These are phyloP conservation scores for Myotis vivesi DNA, from an alignment of 2,797 vertebrate genomes.

Conservation along the genomic window DNA sequence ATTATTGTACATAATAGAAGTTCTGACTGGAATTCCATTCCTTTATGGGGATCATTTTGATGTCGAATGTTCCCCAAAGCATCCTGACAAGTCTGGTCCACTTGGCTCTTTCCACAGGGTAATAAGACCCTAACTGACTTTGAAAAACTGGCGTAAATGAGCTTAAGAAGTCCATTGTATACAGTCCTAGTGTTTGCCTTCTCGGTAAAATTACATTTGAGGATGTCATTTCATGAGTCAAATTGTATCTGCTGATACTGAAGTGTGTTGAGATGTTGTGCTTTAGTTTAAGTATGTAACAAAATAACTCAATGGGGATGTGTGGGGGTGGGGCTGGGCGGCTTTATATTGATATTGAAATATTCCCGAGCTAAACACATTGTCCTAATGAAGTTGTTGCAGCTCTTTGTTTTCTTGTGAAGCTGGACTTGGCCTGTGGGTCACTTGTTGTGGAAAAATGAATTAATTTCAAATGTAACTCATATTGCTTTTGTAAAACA, in stretches of 20 bases:
- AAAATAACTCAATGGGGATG: conserved; percentile 69
- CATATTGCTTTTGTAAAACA: conserved; percentile 84
- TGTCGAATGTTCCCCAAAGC: conserved; percentile 53
- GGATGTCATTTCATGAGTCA: conserved; percentile 75
- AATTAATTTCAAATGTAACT: conserved; percentile 78
- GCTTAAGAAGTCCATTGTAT: conserved; percentile 74
- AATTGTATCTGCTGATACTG: conserved; percentile 75
- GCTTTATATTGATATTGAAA: conserved; percentile 68
- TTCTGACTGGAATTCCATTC: conserved; percentile 70
- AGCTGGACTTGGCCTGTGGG: conserved; percentile 82
- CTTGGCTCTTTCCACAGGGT: conserved; percentile 73
- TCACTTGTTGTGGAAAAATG: conserved; percentile 83
- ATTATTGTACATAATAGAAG: conserved; percentile 72
- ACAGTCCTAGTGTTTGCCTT: conserved; percentile 76
- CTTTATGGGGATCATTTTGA: conserved; percentile 76
- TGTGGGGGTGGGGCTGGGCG: conserved; percentile 64
- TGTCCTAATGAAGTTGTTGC: conserved; percentile 79
- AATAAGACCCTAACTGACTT: conserved; percentile 72
- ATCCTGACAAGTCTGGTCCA: conserved; percentile 71
- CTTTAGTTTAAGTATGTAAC: conserved; percentile 78
- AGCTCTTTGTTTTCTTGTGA: conserved; percentile 79
- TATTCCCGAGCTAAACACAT: conserved; percentile 74
- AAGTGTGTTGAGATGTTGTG: conserved; percentile 78
- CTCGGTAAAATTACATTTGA: conserved; percentile 72
- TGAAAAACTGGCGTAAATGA: conserved; percentile 70